Evolutionary conservation across 2,888 invertebrate species (phyloP).

Genomic region (Argyra leucocephala): DNA sequence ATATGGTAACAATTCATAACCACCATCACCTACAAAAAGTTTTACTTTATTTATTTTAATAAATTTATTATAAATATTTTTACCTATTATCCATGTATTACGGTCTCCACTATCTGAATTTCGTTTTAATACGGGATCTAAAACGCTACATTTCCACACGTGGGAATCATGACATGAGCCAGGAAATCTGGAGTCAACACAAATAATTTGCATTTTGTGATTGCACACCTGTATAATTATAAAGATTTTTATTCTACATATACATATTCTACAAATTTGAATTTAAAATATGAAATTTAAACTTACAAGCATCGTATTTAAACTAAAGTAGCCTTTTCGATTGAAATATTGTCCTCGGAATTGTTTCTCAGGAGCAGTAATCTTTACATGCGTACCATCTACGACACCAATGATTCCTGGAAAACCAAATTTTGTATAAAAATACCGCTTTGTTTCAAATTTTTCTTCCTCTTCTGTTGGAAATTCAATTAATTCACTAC

Average conservation of each 20-base stretch:
- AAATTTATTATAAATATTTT: not conserved
- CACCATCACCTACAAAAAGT: constrained; percentile 13
- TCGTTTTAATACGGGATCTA: not conserved
- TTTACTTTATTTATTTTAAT: not conserved
- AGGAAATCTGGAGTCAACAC: constrained; percentile 11
- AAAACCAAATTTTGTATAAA: not conserved
- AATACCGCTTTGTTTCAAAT: not conserved
- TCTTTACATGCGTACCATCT: constrained; percentile 8
- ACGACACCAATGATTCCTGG: constrained; percentile 8
- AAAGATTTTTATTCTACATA: too few species aligned
- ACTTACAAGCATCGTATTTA: constrained; percentile 17
- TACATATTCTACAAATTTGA: not conserved
- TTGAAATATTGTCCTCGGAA: constrained; percentile 12
- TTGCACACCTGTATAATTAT: constrained; percentile 13
- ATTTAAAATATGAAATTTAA: too few species aligned
- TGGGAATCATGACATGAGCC: not conserved
- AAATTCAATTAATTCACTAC: constrained; percentile 9
- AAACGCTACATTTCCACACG: constrained; percentile 8
- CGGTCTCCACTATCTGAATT: not conserved
- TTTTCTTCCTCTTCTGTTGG: not conserved
- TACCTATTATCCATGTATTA: too few species aligned
- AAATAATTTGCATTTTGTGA: constrained; percentile 13
- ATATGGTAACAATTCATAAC: constrained; percentile 18
- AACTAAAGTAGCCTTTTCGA: constrained; percentile 10
- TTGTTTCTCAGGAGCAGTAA: not conserved